Percentiles rank a stretch among this genome's conserved stretches.
These are phyloP conservation scores for Novumbra hubbsi DNA, from an alignment of 2,797 vertebrate species.

Conservation along the genomic window DNA sequence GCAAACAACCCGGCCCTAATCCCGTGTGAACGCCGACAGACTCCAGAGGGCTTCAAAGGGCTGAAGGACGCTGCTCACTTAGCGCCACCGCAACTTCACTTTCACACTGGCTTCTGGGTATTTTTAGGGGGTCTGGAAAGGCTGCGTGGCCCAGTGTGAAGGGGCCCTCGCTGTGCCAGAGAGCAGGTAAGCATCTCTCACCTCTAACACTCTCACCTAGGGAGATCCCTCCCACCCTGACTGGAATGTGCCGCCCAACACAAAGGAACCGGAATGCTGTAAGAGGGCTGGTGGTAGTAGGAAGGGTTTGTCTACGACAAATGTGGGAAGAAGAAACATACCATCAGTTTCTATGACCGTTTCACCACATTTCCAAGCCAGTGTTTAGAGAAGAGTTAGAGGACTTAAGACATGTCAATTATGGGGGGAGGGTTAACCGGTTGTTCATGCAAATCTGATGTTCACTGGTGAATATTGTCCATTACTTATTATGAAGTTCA, in stretches of 20 bases:
- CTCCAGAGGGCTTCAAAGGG: background rate
- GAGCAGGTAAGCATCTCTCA: slow-evolving; percentile 1
- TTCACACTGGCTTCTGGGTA: no score
- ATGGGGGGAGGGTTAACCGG: no score
- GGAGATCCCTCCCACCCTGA: slow-evolving; percentile 5
- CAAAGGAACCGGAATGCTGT: slow-evolving; percentile 21
- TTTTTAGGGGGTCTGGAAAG: no score
- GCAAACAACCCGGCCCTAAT: slow-evolving; percentile 53
- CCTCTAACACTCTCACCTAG: background rate
- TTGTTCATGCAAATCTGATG: no score
- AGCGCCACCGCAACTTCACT: no score
- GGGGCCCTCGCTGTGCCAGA: slow-evolving; percentile 12
- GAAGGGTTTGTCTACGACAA: background rate
- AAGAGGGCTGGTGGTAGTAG: slow-evolving; percentile 18
- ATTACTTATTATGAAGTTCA: no score
- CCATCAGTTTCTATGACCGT: background rate
- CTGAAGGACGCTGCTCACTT: background rate
- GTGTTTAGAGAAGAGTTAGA: no score
- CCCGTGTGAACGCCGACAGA: slow-evolving; percentile 16
- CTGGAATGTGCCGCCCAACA: slow-evolving; percentile 40
- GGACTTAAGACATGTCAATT: no score
- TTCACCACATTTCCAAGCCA: no score
- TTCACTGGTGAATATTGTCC: no score
- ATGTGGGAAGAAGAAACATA: background rate
- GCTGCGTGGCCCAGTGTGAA: background rate